phyloP scores from a whole-genome alignment of 2,888 invertebrate species.

The Sarcophaga variegata region DNA sequence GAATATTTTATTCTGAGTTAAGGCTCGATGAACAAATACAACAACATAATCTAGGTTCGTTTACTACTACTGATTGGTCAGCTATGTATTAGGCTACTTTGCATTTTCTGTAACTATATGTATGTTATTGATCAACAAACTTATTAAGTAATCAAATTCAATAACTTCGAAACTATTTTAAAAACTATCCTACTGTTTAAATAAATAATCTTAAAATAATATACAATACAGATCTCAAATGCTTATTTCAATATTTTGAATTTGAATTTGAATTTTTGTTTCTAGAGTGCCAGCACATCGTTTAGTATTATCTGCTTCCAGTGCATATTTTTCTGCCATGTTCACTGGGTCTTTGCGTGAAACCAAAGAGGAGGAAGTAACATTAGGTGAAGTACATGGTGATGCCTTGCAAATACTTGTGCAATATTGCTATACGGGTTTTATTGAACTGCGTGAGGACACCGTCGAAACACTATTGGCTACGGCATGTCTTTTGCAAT shows the following conservation, averaged over 20 bases:
- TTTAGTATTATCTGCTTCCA: slow-evolving; percentile 93
- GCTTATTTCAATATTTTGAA: neutral
- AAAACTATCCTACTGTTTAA: no score
- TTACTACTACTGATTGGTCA: no score
- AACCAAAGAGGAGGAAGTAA: slow-evolving; percentile 91
- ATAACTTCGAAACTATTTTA: no score
- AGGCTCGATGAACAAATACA: no score
- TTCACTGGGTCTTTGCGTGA: slow-evolving; percentile 94
- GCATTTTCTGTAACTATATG: no score
- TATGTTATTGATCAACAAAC: no score
- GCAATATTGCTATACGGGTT: slow-evolving; percentile 94
- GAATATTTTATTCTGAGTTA: no score
- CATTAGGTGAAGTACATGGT: slow-evolving; percentile 91
- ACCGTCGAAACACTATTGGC: slow-evolving; percentile 94
- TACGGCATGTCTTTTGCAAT: slow-evolving; percentile 93
- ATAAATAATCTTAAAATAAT: no score
- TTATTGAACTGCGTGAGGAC: slow-evolving; percentile 92
- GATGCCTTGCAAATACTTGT: slow-evolving; percentile 93
- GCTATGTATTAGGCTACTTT: no score
- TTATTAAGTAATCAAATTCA: no score
- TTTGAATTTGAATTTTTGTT: neutral
- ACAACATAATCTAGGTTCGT: no score
- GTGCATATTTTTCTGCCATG: slow-evolving; percentile 98
- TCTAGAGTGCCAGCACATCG: slow-evolving; percentile 91
- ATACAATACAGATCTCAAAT: neutral